These are phyloP conservation scores for Myotis myotis DNA, from an alignment of 2,797 vertebrate species.

Conservation along the genomic window DNA sequence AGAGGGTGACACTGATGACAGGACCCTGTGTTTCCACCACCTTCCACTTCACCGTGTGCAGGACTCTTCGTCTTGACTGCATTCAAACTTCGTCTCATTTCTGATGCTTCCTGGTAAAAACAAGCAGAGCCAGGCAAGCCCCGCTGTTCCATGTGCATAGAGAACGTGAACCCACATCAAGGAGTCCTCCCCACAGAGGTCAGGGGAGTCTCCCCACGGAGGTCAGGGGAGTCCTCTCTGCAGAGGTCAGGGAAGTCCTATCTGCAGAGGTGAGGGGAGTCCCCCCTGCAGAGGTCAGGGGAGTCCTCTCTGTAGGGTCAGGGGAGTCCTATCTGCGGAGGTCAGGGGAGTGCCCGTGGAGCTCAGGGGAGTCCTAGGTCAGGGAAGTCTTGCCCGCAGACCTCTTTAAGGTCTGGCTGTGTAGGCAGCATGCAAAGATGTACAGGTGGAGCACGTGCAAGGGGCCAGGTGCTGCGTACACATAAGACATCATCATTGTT, in stretches of 20 bases:
- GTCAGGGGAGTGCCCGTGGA: no score
- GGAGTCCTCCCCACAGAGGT: background rate
- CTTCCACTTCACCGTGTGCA: background rate
- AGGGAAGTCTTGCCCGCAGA: background rate
- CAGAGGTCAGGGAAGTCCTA: no score
- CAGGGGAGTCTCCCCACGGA: no score
- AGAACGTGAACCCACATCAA: background rate
- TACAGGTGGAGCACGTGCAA: background rate
- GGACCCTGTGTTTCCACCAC: background rate
- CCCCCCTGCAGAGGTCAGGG: no score
- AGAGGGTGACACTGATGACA: background rate
- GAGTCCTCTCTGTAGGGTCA: no score
- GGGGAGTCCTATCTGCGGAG: no score
- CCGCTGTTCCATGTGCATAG: background rate
- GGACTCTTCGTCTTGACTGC: background rate
- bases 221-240: no score
- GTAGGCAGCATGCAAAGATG: background rate
- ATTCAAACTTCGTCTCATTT: background rate
- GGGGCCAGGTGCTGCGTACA: background rate
- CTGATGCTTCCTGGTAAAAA: background rate
- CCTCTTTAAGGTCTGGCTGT: no score
- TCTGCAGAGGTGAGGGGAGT: no score
- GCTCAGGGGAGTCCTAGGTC: no score
- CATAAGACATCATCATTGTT: background rate
- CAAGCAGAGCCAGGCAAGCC: background rate